These are phyloP conservation scores for Drosophila colorata DNA, from an alignment of 2,888 invertebrate genomes.

Conservation along the genomic window DNA sequence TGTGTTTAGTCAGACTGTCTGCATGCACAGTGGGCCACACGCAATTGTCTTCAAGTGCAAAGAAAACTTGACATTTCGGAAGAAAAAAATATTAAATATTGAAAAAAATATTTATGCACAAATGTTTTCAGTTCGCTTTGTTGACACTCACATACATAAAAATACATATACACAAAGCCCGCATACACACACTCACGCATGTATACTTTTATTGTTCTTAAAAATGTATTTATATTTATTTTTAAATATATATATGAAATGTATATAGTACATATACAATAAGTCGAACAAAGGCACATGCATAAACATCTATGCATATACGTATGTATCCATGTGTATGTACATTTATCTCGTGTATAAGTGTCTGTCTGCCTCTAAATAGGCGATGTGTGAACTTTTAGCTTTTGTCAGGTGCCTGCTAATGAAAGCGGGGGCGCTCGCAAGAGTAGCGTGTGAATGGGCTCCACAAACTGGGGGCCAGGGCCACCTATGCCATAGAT, in stretches of 20 bases:
- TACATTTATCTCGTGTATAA: slow-evolving; percentile 52
- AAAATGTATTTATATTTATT: slow-evolving; percentile 74
- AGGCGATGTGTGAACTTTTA: slow-evolving; percentile 73
- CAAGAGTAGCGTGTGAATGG: slow-evolving; percentile 8
- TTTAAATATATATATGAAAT: slow-evolving; percentile 65
- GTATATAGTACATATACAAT: slow-evolving; percentile 41
- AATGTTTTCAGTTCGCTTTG: slow-evolving; percentile 47
- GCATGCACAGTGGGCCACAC: slow-evolving; percentile 68
- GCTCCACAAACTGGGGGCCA: slow-evolving; percentile 19
- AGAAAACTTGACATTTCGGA: slow-evolving; percentile 65
- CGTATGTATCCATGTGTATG: slow-evolving; percentile 7
- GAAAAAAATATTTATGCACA: slow-evolving; percentile 24
- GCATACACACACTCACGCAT: slow-evolving; percentile 18
- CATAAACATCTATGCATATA: slow-evolving; percentile 14
- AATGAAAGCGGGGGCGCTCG: slow-evolving; percentile 55
- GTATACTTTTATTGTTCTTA: slow-evolving; percentile 72
- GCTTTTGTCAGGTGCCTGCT: slow-evolving; percentile 77
- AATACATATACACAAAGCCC: slow-evolving; percentile 3
- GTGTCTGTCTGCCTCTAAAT: slow-evolving; percentile 64
- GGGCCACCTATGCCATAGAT: slow-evolving; percentile 56
- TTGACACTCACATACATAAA: slow-evolving; percentile 41
- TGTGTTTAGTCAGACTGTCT: slow-evolving; percentile 18
- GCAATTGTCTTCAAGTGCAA: slow-evolving; percentile 66
- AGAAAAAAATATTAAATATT: neutral
- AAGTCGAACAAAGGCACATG: slow-evolving; percentile 56